Percentiles rank a stretch among this genome's conserved stretches.
These are phyloP conservation scores for Iselma pallidipennis DNA, from an alignment of 2,888 invertebrate species.

Conservation along the genomic window DNA sequence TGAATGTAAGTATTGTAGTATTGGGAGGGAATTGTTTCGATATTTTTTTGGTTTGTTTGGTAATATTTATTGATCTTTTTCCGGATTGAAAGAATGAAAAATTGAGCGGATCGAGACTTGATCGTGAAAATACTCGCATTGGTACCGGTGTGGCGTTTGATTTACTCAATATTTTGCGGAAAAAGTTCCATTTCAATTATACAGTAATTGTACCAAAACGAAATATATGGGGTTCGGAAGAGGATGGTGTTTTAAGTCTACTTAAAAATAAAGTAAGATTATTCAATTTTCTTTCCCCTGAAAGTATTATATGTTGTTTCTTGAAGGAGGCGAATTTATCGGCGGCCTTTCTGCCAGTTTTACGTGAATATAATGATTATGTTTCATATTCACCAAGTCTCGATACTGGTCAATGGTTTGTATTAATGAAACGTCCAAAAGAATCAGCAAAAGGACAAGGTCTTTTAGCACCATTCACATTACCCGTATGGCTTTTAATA, in stretches of 20 bases:
- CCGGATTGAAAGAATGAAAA: slow-evolving; percentile 66
- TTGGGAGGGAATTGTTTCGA: no score
- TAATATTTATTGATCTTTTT: slow-evolving; percentile 32
- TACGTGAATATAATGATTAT: slow-evolving; percentile 57
- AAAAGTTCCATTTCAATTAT: slow-evolving; percentile 75
- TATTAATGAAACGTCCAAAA: slow-evolving; percentile 77
- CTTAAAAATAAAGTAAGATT: slow-evolving; percentile 52
- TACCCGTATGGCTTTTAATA: slow-evolving; percentile 65
- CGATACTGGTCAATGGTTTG: slow-evolving; percentile 78
- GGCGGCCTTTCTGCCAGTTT: slow-evolving; percentile 74
- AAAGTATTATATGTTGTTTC: not conserved
- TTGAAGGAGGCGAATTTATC: slow-evolving; percentile 76
- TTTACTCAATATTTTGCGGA: slow-evolving; percentile 68
- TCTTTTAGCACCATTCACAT: slow-evolving; percentile 78
- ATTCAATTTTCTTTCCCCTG: not conserved
- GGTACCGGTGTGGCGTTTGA: slow-evolving; percentile 76
- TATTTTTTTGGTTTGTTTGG: not conserved
- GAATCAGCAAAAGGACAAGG: slow-evolving; percentile 85
- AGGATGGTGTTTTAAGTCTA: slow-evolving; percentile 67
- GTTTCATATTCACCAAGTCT: slow-evolving; percentile 67
- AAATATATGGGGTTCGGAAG: slow-evolving; percentile 63
- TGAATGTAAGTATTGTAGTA: slow-evolving; percentile 27
- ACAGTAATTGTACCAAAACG: slow-evolving; percentile 66
- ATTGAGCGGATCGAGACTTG: slow-evolving; percentile 57
- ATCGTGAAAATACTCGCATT: not conserved